Evolutionary conservation across 1,140 invertebrate species (phyloP).

Genomic region (Ceratosolen fusciceps): DNA sequence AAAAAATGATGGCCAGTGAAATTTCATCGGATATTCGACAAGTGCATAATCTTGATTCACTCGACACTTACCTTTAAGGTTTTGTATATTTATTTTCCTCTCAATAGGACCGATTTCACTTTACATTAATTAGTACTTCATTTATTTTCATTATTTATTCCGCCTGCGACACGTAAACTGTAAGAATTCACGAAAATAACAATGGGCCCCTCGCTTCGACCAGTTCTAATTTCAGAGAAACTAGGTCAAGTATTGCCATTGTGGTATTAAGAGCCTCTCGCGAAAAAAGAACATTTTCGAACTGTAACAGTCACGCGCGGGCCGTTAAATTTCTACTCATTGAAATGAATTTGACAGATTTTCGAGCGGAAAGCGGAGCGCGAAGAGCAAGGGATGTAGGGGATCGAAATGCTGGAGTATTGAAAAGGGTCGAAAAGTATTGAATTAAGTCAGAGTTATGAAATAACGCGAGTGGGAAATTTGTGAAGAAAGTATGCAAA

Average conservation of each 20-base stretch:
- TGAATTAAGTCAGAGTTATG: not conserved
- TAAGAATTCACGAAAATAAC: not conserved
- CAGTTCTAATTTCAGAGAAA: not conserved
- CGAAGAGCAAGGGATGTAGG: no score
- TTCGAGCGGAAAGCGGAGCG: no score
- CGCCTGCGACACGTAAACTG: not conserved
- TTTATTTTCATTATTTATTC: not conserved
- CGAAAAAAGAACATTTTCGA: constrained; percentile 5
- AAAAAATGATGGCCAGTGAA: no score
- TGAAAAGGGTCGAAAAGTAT: no score
- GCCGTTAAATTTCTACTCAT: constrained; percentile 10
- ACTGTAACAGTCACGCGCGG: constrained; percentile 13
- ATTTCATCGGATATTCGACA: not conserved
- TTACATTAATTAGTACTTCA: not conserved
- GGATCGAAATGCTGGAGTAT: no score
- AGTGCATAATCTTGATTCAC: not conserved
- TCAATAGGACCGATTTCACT: not conserved
- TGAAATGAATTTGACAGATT: not conserved
- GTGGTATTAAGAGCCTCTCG: not conserved
- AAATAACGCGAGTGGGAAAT: not conserved
- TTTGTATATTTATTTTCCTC: not conserved
- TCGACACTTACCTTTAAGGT: not conserved
- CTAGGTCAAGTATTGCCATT: constrained; percentile 3
- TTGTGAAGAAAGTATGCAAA: no score
- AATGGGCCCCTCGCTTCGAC: not conserved